A percentile compares a stretch with the other conserved stretches of the same genome.
phyloP scores from a whole-genome alignment of 2,888 invertebrate genomes.

The Synanthedon andrenaeformis region DNA sequence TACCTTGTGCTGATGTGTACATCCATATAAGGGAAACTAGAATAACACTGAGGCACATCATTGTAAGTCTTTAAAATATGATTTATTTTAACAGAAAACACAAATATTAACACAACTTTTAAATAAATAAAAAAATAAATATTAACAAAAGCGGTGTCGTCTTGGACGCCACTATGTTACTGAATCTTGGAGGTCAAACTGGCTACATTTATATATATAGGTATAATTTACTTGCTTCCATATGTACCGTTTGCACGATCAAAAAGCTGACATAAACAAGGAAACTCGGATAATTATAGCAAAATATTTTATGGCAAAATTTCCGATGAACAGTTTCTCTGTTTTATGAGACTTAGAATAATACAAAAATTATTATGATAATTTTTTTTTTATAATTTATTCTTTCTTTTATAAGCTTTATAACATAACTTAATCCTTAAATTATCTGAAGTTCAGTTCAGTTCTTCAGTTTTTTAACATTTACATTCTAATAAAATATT shows the following conservation, averaged over 20 bases:
- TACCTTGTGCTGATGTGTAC: slow-evolving; percentile 7
- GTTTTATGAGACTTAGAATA: too few species aligned
- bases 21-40: slow-evolving; percentile 28
- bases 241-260: slow-evolving; percentile 30
- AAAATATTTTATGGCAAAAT: not conserved
- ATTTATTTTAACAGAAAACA: slow-evolving; percentile 5
- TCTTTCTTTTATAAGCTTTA: too few species aligned
- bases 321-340: not conserved
- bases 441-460: too few species aligned
- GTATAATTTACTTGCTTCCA: slow-evolving; percentile 27
- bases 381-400: too few species aligned
- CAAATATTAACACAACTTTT: not conserved
- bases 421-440: too few species aligned
- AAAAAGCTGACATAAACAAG: not conserved
- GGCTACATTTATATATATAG: slow-evolving; percentile 34
- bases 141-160: slow-evolving; percentile 10
- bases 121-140: slow-evolving; percentile 5
- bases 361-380: too few species aligned
- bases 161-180: slow-evolving; percentile 31
- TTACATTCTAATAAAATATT: too few species aligned
- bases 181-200: slow-evolving; percentile 57
- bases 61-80: slow-evolving; percentile 13
- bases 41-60: slow-evolving; percentile 18
- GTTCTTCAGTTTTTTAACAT: too few species aligned
- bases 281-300: not conserved